Conservation (phyloP, 2,888 invertebrate species). For the Thera britannica region DNA sequence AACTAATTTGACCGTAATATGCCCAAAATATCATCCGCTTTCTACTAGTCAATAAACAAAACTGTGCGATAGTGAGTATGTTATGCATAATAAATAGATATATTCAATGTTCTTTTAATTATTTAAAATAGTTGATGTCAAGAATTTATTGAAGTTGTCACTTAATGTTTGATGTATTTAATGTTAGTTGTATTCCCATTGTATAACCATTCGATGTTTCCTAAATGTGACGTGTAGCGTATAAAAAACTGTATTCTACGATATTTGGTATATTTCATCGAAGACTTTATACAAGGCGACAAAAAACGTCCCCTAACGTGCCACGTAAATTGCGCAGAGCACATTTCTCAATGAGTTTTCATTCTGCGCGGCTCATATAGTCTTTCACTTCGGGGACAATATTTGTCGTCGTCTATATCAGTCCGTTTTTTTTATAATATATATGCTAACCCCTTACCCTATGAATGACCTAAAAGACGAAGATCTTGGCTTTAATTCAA, state of each 20-base stretch:
- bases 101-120: conserved; percentile 13
- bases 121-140: conserved; percentile 18
- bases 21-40: neutral
- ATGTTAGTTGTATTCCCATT: conserved; percentile 17
- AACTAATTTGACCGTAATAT: neutral
- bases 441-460: too few relatives aligned
- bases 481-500: too few relatives aligned
- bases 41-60: neutral
- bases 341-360: too few relatives aligned
- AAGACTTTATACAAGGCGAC: too few relatives aligned
- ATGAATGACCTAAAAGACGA: too few relatives aligned
- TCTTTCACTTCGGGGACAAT: too few relatives aligned
- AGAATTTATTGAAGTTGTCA: conserved; percentile 16
- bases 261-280: too few relatives aligned
- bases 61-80: conserved; percentile 19
- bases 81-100: conserved; percentile 9
- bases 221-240: conserved; percentile 16
- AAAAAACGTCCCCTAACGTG: too few relatives aligned
- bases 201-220: conserved; percentile 15
- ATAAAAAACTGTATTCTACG: neutral
- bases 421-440: too few relatives aligned
- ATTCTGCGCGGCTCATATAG: too few relatives aligned
- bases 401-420: too few relatives aligned
- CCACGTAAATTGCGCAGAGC: too few relatives aligned
- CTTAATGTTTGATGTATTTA: conserved; percentile 19